Evolutionary conservation across 2,888 invertebrate genomes (phyloP), one percentile per base, ranked within the genome.

Genomic region (Conchocele bisecta): DNA sequence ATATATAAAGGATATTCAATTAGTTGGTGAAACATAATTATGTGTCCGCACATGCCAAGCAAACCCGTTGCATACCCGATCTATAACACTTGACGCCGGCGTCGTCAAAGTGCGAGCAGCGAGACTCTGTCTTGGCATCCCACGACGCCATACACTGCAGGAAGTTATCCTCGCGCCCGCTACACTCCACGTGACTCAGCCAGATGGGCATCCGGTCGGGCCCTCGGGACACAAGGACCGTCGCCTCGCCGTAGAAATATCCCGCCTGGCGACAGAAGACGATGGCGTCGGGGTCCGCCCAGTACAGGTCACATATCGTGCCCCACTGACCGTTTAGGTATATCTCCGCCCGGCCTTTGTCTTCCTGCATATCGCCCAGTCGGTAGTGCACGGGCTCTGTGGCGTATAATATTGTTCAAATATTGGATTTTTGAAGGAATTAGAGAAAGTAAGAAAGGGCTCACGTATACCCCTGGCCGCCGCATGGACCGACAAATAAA

Each of bases 111-210:
- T 80, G 73, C 2, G 77, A 63, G 60, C 79, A 82, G 13, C 64
- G 51, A 15, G 71, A 72, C 31, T 76, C 72, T 15, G 71, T 63
- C 6, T 66, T 60, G 0, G 60, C 53, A 57, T 81, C 76, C 84
- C 82, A 86, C 0, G 80, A 71, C 7, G 83, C 83, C 9, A 73
- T 74, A 84, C 95, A 95, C 72, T 95, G 93, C 61, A 93, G 92
- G 1, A 95, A 85, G 0, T 93, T 92, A 0, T 93, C 93, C 89
- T 95, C 95, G 75, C 94, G 93, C 15, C 95, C 95, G 0, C 90
- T 86, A 85, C 95, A 95, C 37, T 93, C 92, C 0, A 95, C 91
- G 79, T 94, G 94, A 82, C 95, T 95, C 92, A 95, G 94, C 88
- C 94, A 92, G 82, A 94, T 78, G 13, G 77, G 81, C 51, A 66